phyloP scores from a whole-genome alignment of 2,888 invertebrate species.

The Plutella xylostella region DNA sequence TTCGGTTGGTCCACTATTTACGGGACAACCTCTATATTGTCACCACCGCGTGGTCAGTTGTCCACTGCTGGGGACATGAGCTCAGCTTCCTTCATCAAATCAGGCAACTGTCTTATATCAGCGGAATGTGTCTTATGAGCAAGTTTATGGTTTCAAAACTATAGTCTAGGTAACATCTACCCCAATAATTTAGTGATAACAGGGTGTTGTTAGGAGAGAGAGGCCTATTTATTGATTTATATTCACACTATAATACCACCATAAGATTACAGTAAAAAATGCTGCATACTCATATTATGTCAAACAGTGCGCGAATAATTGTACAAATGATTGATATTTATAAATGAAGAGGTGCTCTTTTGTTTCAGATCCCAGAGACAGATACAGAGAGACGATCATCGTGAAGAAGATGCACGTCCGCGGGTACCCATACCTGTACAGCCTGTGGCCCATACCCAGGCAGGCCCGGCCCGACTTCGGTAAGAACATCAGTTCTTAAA shows the following conservation, averaged over 20 bases:
- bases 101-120: too few relatives aligned
- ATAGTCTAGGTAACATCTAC: not conserved
- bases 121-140: too few relatives aligned
- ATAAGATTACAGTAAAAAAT: not conserved
- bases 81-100: too few relatives aligned
- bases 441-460: constrained; percentile 52
- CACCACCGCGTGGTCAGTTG: too few relatives aligned
- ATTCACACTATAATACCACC: not conserved
- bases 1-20: too few relatives aligned
- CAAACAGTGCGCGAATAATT: too few relatives aligned
- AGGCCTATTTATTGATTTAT: not conserved
- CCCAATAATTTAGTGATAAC: not conserved
- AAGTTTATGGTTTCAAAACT: not conserved
- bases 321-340: too few relatives aligned
- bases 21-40: too few relatives aligned
- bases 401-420: constrained; percentile 42
- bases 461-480: constrained; percentile 22
- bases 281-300: not conserved
- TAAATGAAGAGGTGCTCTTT: too few relatives aligned
- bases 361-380: constrained; percentile 45
- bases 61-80: too few relatives aligned
- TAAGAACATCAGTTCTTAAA: too few relatives aligned
- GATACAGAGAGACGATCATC: constrained; percentile 41
- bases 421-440: constrained; percentile 50
- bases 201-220: not conserved